phyloP scores from a whole-genome alignment of 2,888 invertebrate species.

The Coleophora flavipennella region DNA sequence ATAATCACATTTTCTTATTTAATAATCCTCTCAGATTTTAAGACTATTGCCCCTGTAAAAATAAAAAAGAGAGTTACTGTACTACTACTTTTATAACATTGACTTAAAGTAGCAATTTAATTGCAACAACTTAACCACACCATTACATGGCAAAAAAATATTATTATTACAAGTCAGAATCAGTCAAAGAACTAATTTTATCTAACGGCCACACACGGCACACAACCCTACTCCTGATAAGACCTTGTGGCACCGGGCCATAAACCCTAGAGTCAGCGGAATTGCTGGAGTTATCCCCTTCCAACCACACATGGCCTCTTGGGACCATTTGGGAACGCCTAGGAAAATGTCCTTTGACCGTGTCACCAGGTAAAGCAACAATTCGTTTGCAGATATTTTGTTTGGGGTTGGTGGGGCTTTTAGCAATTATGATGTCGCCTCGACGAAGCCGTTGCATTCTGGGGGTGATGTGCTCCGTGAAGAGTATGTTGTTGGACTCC shows the following conservation, averaged over 20 bases:
- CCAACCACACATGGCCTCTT: conserved; percentile 90
- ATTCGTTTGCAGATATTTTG: conserved; percentile 91
- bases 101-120: background rate
- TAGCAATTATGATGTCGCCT: conserved; percentile 90
- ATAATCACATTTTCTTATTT: background rate
- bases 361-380: conserved; percentile 83
- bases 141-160: background rate
- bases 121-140: background rate
- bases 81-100: background rate
- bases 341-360: conserved; percentile 57
- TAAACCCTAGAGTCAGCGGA: conserved; percentile 90
- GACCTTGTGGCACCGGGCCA: conserved; percentile 90
- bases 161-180: conserved; percentile 22
- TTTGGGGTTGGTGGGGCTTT: conserved; percentile 84
- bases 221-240: conserved; percentile 87
- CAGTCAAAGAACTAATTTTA: conserved; percentile 50
- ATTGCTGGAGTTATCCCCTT: conserved; percentile 89
- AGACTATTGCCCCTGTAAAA: too few species aligned
- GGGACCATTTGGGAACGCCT: conserved; percentile 76
- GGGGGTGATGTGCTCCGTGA: conserved; percentile 86
- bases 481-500: conserved; percentile 82
- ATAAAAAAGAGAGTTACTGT: too few species aligned
- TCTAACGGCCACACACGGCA: conserved; percentile 84
- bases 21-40: background rate
- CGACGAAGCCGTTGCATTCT: conserved; percentile 74